Evolutionary conservation across 2,888 invertebrate genomes (phyloP).

Genomic region (Campopleginae sp.): DNA sequence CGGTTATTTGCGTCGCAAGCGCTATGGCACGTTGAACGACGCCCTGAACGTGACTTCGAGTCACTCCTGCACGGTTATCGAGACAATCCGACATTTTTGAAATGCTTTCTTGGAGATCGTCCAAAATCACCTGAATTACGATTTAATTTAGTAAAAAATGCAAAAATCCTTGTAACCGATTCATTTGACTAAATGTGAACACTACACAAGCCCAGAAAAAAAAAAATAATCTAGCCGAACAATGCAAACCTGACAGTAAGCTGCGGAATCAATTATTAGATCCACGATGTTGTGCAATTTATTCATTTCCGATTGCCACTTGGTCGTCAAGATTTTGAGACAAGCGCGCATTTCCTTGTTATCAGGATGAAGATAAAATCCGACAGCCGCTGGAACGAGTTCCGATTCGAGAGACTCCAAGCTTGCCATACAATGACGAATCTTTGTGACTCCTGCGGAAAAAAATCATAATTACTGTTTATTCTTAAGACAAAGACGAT

Average conservation of each 20-base stretch:
- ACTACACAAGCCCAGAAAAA: not conserved
- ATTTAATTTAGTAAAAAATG: not conserved
- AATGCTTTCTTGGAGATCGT: slow-evolving; percentile 80
- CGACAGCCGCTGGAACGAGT: slow-evolving; percentile 87
- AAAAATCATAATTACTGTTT: not conserved
- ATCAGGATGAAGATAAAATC: slow-evolving; percentile 84
- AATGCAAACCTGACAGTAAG: slow-evolving; percentile 87
- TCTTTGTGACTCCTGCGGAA: slow-evolving; percentile 86
- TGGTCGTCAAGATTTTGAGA: slow-evolving; percentile 85
- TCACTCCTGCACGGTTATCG: slow-evolving; percentile 78
- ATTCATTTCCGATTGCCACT: slow-evolving; percentile 87
- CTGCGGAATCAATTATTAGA: slow-evolving; percentile 89
- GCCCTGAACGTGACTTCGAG: slow-evolving; percentile 75
- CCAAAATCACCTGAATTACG: slow-evolving; percentile 77
- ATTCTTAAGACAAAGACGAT: not conserved
- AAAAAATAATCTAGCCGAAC: not conserved
- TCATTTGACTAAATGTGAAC: not conserved
- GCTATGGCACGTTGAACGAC: slow-evolving; percentile 79
- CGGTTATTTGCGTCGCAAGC: slow-evolving; percentile 78
- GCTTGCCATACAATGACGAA: slow-evolving; percentile 88
- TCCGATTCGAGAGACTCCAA: slow-evolving; percentile 89
- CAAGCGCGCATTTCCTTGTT: slow-evolving; percentile 85
- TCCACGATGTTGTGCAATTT: slow-evolving; percentile 87
- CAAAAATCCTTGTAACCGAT: not conserved
- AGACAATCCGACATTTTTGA: slow-evolving; percentile 77